Evolutionary conservation across 2,888 invertebrate species (phyloP), one percentile per base, ranked within the genome.

Genomic region (Griposia aprilina): DNA sequence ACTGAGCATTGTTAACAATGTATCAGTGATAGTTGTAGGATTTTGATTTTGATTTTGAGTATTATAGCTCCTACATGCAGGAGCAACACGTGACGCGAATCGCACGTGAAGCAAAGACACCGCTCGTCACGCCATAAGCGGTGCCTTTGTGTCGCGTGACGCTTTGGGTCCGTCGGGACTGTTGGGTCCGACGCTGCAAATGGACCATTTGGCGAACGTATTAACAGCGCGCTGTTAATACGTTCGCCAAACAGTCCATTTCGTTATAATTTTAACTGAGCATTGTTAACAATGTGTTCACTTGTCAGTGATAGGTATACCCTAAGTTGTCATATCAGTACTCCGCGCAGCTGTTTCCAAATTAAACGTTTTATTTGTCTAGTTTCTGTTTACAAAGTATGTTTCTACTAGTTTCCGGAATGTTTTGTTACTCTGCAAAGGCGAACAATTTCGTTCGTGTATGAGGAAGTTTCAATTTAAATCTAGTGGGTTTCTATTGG

Each of bases 341-440:
- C 10, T 59, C 10, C 2, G 11, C 26, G 26, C 26, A 60, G 50
- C 41, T 41, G 50, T 62, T 76, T 76, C 13, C 41, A 77, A 62
- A 30, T 60, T 6, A 26, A 60, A 45, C 50, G n/a, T 48, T 59
- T 50, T 59, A 59, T 26, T 74, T 50, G 59, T 48, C 4, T 13
- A 60, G n/a, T 74, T 59, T 74, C 48, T n/a, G 20, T 36, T 59
- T 17, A 74, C 74, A 15, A 48, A 50, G 50, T 41, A 76, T 26
- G 23, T 50, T 74, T 0, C 23, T 2, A 45, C 26, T 60, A 76
- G 50, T 62, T 75, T 52, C 23, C 4, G 1, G 17, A 52, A 52
- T 62, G 17, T 76, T 62, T 1, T 62, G 23, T 17, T 52, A 8
- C n/a, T 45, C 23, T 30, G 2, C 3, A 17, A 23, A 23, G 2